A percentile compares a stretch with the other conserved stretches of the same genome.
Conservation (phyloP, 1,140 invertebrate genomes). For the Drosophila repleta region DNA sequence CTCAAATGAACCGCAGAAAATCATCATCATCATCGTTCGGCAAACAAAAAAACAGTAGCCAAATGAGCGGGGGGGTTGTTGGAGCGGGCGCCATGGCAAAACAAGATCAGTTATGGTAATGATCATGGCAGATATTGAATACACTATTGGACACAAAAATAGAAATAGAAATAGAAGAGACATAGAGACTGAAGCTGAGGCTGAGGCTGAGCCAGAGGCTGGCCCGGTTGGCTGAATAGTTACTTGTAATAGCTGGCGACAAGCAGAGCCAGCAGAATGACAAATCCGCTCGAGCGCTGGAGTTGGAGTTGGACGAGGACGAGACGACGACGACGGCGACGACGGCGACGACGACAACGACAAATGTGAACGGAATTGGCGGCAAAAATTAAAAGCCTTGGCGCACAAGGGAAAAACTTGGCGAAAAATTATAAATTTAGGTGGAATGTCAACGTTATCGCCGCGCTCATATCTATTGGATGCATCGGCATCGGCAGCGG, state of each 20-base stretch:
- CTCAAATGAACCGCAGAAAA: slow-evolving; percentile 81
- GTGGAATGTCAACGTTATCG: slow-evolving; percentile 82
- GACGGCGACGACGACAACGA: too few species aligned
- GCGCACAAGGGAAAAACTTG: slow-evolving; percentile 72
- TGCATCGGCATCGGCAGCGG: slow-evolving; percentile 50
- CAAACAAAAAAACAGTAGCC: slow-evolving; percentile 36
- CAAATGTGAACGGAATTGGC: slow-evolving; percentile 63
- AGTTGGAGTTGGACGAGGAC: slow-evolving; percentile 3
- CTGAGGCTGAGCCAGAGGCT: too few species aligned
- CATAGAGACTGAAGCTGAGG: slow-evolving; percentile 1
- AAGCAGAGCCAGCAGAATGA: slow-evolving; percentile 23
- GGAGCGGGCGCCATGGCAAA: slow-evolving; percentile 60
- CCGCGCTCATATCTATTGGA: slow-evolving; percentile 75
- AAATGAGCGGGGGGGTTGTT: slow-evolving; percentile 14
- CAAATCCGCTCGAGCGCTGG: slow-evolving; percentile 27
- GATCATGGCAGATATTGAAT: slow-evolving; percentile 69
- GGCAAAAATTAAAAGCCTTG: slow-evolving; percentile 80
- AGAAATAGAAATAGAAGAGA: slow-evolving; percentile 15
- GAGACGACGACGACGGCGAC: too few species aligned
- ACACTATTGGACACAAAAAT: slow-evolving; percentile 38
- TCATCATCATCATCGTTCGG: slow-evolving; percentile 43
- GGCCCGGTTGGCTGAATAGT: background rate
- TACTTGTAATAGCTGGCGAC: slow-evolving; percentile 18
- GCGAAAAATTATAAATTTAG: slow-evolving; percentile 82
- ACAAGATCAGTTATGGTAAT: slow-evolving; percentile 82